Conservation (phyloP, 2,113 vertebrate species). For the Crypturellus undulatus region DNA sequence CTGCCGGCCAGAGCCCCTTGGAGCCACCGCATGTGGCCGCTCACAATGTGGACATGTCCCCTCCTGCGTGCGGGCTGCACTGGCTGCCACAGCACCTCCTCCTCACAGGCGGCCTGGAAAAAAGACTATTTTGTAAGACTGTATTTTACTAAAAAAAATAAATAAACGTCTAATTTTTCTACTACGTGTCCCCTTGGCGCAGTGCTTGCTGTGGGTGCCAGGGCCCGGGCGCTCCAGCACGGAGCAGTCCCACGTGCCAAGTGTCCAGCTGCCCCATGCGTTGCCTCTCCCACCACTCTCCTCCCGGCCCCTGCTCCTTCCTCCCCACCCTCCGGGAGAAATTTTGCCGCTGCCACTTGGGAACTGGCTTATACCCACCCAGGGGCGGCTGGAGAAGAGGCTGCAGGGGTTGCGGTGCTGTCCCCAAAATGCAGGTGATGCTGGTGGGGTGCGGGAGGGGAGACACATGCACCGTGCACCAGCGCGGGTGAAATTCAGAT, state of each 20-base stretch:
- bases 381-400: neutral
- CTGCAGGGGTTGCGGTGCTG: neutral
- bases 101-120: neutral
- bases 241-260: too few relatives aligned
- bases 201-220: accelerated
- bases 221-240: neutral
- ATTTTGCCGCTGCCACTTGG: neutral
- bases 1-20: too few relatives aligned
- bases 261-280: neutral
- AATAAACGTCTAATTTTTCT: slow-evolving; percentile 72
- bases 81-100: neutral
- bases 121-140: slow-evolving; percentile 43
- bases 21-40: too few relatives aligned
- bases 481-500: neutral
- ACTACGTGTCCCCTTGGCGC: neutral
- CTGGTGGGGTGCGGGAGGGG: accelerated
- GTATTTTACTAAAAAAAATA: slow-evolving; percentile 45
- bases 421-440: accelerated
- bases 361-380: neutral
- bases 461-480: too few relatives aligned
- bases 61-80: neutral
- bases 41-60: too few relatives aligned
- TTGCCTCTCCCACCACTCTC: neutral
- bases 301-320: too few relatives aligned
- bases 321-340: neutral